phyloP scores from a whole-genome alignment of 2,113 vertebrate genomes.

The Fregata magnificens region DNA sequence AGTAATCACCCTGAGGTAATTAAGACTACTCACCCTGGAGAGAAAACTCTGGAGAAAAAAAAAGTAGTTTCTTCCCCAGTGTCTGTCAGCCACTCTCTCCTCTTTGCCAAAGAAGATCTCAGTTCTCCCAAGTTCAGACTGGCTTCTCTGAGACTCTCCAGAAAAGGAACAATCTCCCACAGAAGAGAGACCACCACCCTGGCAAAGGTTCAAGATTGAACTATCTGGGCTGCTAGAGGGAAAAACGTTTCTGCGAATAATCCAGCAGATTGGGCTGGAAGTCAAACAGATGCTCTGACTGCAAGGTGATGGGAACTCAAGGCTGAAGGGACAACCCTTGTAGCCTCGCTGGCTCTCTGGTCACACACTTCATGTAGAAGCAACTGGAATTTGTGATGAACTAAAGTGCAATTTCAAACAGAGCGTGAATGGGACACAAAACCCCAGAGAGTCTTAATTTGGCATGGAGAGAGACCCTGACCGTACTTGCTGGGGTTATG shows the following conservation, averaged over 20 bases:
- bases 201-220: not conserved
- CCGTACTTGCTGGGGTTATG: not conserved
- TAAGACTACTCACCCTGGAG: not conserved
- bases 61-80: not conserved
- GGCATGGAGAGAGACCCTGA: not conserved
- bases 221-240: accelerated
- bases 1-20: slow-evolving; percentile 8
- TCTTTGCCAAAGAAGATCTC: not conserved
- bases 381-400: not conserved
- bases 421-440: not conserved
- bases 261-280: not conserved
- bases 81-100: not conserved
- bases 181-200: not conserved
- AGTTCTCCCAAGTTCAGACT: not conserved
- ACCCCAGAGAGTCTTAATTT: not conserved
- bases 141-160: not conserved
- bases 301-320: not conserved
- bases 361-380: not conserved
- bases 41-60: not conserved
- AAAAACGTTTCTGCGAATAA: not conserved
- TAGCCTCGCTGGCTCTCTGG: not conserved
- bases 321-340: not conserved
- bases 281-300: not conserved
- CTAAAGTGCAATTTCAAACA: not conserved
- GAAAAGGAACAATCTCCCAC: not conserved